Evolutionary conservation across 2,888 invertebrate genomes (phyloP).

Genomic region (Philereme transversata): DNA sequence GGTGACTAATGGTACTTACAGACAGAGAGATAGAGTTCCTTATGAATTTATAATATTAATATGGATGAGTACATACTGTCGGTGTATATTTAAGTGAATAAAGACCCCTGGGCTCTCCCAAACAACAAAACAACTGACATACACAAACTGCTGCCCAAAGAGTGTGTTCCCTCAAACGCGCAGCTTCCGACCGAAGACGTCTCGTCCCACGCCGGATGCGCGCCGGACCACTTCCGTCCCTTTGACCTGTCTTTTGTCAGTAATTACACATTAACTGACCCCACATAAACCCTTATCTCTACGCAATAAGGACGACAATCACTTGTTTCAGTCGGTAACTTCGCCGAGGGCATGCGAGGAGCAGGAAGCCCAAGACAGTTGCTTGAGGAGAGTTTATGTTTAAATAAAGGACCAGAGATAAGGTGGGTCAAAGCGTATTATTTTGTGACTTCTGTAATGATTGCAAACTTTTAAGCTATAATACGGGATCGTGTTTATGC

Average conservation of each 20-base stretch:
- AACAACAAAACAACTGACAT: conserved; percentile 40
- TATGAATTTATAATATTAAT: too few species aligned
- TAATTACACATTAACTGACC: conserved; percentile 63
- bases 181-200: conserved; percentile 64
- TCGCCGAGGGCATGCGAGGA: conserved; percentile 47
- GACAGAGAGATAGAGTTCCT: too few species aligned
- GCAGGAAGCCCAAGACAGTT: conserved; percentile 67
- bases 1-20: too few species aligned
- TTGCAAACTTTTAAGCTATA: not conserved
- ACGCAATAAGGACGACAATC: conserved; percentile 45
- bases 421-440: conserved; percentile 13
- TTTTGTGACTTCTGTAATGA: not conserved
- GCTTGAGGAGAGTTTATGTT: conserved; percentile 50
- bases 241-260: conserved; percentile 73
- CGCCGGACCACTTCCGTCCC: conserved; percentile 78
- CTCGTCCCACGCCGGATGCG: conserved; percentile 66
- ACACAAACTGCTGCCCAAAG: conserved; percentile 34
- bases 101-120: conserved; percentile 18
- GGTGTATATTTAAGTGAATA: too few species aligned
- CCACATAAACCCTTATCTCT: conserved; percentile 35
- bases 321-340: conserved; percentile 40
- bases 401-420: conserved; percentile 37
- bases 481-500: not conserved
- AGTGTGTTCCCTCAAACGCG: conserved; percentile 45
- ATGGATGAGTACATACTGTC: too few species aligned